Percentiles rank a stretch among this genome's conserved stretches.
Evolutionary conservation across 2,888 invertebrate species (phyloP).

Genomic region (Drosophila acutilabella): DNA sequence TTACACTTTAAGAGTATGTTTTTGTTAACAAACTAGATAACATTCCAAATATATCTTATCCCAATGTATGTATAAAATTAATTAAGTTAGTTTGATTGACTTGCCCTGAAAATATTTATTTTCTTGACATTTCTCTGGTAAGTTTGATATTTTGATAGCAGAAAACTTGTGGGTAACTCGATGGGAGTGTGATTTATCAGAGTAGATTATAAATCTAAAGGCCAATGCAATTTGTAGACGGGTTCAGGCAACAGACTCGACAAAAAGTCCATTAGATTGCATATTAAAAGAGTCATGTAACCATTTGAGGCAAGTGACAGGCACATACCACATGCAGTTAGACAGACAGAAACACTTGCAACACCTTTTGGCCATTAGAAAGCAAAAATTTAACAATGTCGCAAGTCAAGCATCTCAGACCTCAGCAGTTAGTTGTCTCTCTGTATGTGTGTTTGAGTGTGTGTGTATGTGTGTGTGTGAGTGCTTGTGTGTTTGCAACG

Average conservation of each 20-base stretch:
- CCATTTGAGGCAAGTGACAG: conserved; percentile 52
- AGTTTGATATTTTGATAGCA: not conserved
- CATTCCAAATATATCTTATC: not conserved
- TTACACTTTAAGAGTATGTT: not conserved
- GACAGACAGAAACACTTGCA: conserved; percentile 21
- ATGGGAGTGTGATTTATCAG: conserved; percentile 11
- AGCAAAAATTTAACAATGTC: conserved; percentile 74
- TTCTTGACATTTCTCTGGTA: not conserved
- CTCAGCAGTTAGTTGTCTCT: conserved; percentile 17
- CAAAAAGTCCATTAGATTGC: conserved; percentile 26
- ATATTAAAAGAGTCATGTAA: conserved; percentile 49
- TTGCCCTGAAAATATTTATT: not conserved
- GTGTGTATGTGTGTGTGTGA: conserved; percentile 16
- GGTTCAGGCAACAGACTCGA: conserved; percentile 4
- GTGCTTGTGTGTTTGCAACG: conserved; percentile 37
- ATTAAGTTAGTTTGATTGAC: conserved; percentile 1
- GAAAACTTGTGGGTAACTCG: not conserved
- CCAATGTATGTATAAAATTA: not conserved
- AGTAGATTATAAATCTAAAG: conserved; percentile 28
- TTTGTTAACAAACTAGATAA: not conserved
- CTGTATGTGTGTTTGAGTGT: conserved; percentile 1
- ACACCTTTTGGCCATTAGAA: conserved; percentile 73
- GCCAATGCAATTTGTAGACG: conserved; percentile 45
- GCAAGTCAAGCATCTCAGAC: conserved; percentile 50
- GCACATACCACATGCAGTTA: conserved; percentile 42